phyloP scores from a whole-genome alignment of 23 tunicate genomes.

The Clavelina lepadiformis region DNA sequence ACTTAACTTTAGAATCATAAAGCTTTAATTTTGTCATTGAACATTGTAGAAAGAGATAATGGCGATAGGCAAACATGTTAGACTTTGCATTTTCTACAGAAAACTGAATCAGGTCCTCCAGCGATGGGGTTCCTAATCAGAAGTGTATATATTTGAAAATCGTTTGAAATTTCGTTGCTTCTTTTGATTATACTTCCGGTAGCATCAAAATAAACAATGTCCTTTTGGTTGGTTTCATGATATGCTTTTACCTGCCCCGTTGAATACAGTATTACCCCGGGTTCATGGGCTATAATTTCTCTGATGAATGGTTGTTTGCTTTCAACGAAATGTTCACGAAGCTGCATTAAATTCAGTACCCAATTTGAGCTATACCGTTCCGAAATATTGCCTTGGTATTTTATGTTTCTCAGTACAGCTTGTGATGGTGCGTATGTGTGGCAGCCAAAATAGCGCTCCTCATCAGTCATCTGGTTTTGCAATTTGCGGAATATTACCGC shows the following conservation, averaged over 20 bases:
- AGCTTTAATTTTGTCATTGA: no score
- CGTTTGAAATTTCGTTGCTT: background rate
- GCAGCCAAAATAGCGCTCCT: constrained; percentile 14
- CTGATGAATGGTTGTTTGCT: constrained; percentile 4
- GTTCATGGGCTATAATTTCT: background rate
- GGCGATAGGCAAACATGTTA: no score
- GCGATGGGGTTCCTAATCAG: constrained; percentile 15
- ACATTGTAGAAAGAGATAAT: no score
- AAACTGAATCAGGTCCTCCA: constrained; percentile 9
- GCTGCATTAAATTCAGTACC: background rate
- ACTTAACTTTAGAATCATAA: no score
- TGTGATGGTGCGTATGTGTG: constrained; percentile 7
- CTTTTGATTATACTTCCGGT: constrained; percentile 24
- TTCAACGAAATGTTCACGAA: background rate
- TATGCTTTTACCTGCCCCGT: constrained; percentile 6
- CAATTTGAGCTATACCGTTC: background rate
- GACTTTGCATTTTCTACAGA: no score
- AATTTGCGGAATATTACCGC: no score
- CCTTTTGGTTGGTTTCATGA: background rate
- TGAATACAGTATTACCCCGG: constrained; percentile 3
- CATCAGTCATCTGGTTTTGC: constrained; percentile 1
- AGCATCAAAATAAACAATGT: constrained; percentile 31
- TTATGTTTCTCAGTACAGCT: constrained; percentile 3
- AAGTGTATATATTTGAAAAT: constrained; percentile 32
- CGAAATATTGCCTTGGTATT: constrained; percentile 1